phyloP scores from a whole-genome alignment of 1,140 invertebrate species.

The Sipha flava region DNA sequence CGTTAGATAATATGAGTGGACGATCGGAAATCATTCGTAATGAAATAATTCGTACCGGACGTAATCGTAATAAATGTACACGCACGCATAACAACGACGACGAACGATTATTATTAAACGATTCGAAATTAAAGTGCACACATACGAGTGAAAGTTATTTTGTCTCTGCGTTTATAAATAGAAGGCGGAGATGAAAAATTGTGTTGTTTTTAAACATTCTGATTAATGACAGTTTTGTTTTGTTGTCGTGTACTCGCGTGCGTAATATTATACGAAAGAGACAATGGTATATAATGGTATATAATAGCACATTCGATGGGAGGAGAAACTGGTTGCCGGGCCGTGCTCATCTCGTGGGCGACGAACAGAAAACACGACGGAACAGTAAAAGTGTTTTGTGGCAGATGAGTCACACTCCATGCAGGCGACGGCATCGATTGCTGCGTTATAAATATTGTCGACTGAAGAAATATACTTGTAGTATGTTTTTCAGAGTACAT shows the following conservation, averaged over 20 bases:
- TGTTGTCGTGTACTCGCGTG: neutral
- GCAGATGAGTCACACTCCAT: too few relatives aligned
- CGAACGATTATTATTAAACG: neutral
- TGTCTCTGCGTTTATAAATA: too few relatives aligned
- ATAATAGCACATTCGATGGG: neutral
- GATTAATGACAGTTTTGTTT: slow-evolving; percentile 16
- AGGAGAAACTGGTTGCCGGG: too few relatives aligned
- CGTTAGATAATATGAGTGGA: neutral
- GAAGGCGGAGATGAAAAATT: too few relatives aligned
- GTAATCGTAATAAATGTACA: neutral
- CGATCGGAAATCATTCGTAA: neutral
- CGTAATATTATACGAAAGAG: neutral
- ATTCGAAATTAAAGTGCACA: neutral
- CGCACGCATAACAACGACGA: neutral
- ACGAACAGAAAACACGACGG: neutral
- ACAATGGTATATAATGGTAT: neutral
- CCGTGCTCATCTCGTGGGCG: neutral
- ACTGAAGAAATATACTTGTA: too few relatives aligned
- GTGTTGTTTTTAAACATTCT: neutral
- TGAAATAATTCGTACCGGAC: neutral
- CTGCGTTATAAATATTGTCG: too few relatives aligned
- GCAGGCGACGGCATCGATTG: too few relatives aligned
- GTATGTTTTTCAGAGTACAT: too few relatives aligned
- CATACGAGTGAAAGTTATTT: neutral
- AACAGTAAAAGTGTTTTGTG: neutral